Base-by-base conservation (phyloP, 2,888 invertebrate species). In the Xestia ashworthii region DNA sequence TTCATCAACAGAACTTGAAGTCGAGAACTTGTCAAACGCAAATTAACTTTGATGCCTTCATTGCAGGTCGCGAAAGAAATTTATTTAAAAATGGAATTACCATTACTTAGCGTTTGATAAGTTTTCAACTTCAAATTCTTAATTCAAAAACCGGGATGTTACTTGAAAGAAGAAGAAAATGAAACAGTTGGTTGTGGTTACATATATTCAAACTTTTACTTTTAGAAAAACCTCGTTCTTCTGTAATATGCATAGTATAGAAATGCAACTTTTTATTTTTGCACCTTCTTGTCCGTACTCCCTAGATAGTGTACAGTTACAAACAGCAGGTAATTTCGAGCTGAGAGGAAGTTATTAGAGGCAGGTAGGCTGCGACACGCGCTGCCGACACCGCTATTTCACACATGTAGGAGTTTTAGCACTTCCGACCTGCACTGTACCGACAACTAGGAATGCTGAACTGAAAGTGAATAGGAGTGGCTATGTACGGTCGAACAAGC, bases 261-360 rank as follows among this genome's bases (percentile, higher is more conserved):
- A 38, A 3, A 16, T 25, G 0, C 0, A 22, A 46, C 0, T 55
- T 62, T 75, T 68, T 22, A 5, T 41, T 64, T 76, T 53, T n/a
- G 32, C 60, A 48, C 19, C 38, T 22, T 38, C 6, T 14, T 50
- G 14, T 44, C 19, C 3, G 3, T 41, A 22, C 4, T n/a, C 22
- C 32, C 14, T 38, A 53, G 16, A 5, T 19, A 62, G 25, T n/a
- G 55, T 14, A 80, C 60, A 81, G 60, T 60, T 38, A 22, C 53
- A 74, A 50, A 53, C 46, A 71, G 55, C 58, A 53, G 64, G 25
- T 78, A 68, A 68, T 78, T 74, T 78, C 41, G n/a, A 66, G 55
- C n/a, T 22, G 16, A 58, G 22, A 83, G 82, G 83, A 83, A 83
- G 66, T 83, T 66, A 72, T 82, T 75, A 82, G 46, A 62, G 60